These are phyloP conservation scores for Amazona guildingii DNA, from an alignment of 2,113 vertebrate species.

Conservation along the genomic window DNA sequence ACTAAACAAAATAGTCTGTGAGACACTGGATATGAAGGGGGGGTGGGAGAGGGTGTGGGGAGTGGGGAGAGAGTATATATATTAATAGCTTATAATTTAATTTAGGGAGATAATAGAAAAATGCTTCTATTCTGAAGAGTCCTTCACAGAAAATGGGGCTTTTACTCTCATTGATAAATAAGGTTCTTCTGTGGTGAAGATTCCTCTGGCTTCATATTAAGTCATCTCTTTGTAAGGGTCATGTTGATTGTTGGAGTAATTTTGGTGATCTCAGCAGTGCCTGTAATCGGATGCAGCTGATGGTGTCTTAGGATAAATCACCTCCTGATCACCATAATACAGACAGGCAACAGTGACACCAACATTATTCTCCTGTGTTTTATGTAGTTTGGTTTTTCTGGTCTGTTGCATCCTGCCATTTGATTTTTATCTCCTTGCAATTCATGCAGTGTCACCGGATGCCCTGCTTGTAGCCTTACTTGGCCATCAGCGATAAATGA, in stretches of 20 bases:
- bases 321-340: background rate
- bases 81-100: background rate
- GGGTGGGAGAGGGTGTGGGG: rapidly evolving
- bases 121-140: background rate
- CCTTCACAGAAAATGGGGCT: background rate
- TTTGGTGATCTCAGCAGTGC: background rate
- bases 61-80: background rate
- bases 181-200: background rate
- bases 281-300: background rate
- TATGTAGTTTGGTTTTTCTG: background rate
- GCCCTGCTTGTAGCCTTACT: background rate
- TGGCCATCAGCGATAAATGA: background rate
- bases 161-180: background rate
- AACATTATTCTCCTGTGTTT: background rate
- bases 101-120: background rate
- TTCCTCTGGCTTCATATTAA: background rate
- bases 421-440: background rate
- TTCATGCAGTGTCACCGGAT: background rate
- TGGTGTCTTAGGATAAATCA: background rate
- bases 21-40: background rate
- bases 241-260: background rate
- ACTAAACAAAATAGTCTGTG: background rate
- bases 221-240: background rate
- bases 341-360: background rate
- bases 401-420: background rate